Conservation (phyloP, 2,888 invertebrate genomes). For the Eristalis pertinax region DNA sequence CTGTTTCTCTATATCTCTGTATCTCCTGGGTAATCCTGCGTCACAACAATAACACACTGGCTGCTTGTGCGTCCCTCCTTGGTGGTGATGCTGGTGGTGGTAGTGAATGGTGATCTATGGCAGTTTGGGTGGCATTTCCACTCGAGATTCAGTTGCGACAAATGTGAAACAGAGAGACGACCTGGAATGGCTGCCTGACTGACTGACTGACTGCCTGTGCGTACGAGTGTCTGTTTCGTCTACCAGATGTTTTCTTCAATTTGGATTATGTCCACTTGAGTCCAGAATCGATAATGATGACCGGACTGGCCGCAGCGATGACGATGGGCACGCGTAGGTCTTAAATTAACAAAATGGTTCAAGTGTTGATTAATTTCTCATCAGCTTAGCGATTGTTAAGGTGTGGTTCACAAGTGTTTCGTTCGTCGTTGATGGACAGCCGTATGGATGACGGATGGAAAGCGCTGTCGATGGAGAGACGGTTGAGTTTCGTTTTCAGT, state of each 20-base stretch:
- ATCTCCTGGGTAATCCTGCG: slow-evolving; percentile 70
- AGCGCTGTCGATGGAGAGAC: slow-evolving; percentile 5
- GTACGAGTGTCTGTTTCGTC: slow-evolving; percentile 22
- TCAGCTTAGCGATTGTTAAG: slow-evolving; percentile 64
- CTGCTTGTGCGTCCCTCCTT: background rate
- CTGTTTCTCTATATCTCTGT: slow-evolving; percentile 35
- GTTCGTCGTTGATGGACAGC: slow-evolving; percentile 11
- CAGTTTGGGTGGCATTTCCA: slow-evolving; percentile 64
- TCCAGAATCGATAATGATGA: slow-evolving; percentile 19
- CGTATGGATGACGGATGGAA: background rate
- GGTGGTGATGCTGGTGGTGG: background rate
- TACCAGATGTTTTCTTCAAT: slow-evolving; percentile 67
- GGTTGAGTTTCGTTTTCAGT: slow-evolving; percentile 9
- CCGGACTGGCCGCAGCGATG: background rate
- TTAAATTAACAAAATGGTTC: slow-evolving; percentile 59
- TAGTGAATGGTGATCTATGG: slow-evolving; percentile 58
- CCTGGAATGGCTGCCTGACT: background rate
- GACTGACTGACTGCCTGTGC: background rate
- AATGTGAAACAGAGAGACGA: slow-evolving; percentile 11
- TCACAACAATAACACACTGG: slow-evolving; percentile 60
- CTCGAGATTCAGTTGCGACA: slow-evolving; percentile 51
- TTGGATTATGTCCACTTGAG: slow-evolving; percentile 63
- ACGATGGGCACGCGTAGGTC: slow-evolving; percentile 57
- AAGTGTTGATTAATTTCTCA: slow-evolving; percentile 63
- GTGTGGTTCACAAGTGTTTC: slow-evolving; percentile 58